Evolutionary conservation across 1,140 invertebrate genomes (phyloP).

Genomic region (Drosophila mayri): DNA sequence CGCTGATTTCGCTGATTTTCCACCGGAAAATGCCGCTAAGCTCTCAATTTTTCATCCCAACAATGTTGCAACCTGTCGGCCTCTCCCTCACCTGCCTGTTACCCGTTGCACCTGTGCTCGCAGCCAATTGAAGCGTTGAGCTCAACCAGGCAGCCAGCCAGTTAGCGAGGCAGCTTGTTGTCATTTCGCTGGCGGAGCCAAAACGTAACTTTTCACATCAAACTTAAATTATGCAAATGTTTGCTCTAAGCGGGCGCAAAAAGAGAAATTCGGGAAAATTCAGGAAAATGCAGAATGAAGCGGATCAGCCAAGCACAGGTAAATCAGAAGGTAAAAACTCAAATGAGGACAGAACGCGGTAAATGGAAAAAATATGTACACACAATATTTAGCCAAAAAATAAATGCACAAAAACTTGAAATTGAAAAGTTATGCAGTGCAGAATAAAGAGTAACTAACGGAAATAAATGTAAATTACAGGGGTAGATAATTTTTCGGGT

Average conservation of each 20-base stretch:
- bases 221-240: conserved; percentile 56
- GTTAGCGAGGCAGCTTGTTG: conserved; percentile 27
- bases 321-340: conserved; percentile 28
- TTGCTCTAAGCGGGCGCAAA: conserved; percentile 25
- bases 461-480: not conserved
- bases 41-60: conserved; percentile 44
- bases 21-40: conserved; percentile 36
- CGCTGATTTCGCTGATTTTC: conserved; percentile 35
- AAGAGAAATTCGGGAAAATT: conserved; percentile 9
- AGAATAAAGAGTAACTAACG: conserved; percentile 12
- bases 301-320: conserved; percentile 2
- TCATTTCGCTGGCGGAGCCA: conserved; percentile 23
- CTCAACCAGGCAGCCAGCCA: conserved; percentile 19
- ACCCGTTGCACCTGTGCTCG: conserved; percentile 25
- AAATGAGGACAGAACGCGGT: not conserved
- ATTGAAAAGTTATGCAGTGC: conserved; percentile 34
- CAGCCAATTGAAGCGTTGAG: conserved; percentile 40
- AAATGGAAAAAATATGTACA: conserved; percentile 28
- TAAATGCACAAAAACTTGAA: conserved; percentile 25
- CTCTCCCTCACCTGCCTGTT: not conserved
- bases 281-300: conserved; percentile 2
- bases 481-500: not conserved
- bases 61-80: conserved; percentile 53
- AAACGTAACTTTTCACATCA: conserved; percentile 49
- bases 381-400: conserved; percentile 22